phyloP scores from a whole-genome alignment of 2,797 vertebrate species.

The Acropternis orthonyx region DNA sequence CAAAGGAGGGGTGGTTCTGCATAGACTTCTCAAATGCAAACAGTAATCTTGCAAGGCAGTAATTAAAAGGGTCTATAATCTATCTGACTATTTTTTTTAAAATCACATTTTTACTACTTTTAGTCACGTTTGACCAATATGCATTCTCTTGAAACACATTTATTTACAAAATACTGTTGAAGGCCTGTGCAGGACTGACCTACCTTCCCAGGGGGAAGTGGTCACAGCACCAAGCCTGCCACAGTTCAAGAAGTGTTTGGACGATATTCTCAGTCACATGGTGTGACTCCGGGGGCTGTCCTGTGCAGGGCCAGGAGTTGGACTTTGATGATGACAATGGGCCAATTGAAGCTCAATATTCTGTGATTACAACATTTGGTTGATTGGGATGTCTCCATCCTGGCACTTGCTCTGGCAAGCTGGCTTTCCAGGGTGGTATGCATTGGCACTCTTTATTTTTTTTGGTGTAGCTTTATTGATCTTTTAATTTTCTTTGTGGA shows the following conservation, averaged over 20 bases:
- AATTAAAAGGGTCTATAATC: neutral
- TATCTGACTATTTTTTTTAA: neutral
- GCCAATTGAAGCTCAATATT: neutral
- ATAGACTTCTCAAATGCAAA: neutral
- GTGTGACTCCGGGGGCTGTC: neutral
- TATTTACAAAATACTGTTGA: neutral
- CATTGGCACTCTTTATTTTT: neutral
- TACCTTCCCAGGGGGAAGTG: neutral
- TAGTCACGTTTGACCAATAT: neutral
- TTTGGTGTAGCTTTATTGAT: neutral
- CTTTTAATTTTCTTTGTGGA: neutral
- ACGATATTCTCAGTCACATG: neutral
- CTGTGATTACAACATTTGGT: accelerated
- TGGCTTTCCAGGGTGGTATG: neutral
- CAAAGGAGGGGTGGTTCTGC: neutral
- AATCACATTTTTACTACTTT: neutral
- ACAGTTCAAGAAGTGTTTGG: neutral
- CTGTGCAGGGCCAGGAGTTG: neutral
- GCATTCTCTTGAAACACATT: neutral
- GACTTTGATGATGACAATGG: neutral
- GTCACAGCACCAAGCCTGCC: neutral
- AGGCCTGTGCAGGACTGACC: neutral
- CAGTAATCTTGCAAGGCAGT: neutral
- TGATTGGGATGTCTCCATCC: neutral
- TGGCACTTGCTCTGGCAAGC: neutral